Evolutionary conservation across 2,888 invertebrate species (phyloP).

Genomic region (Priapulus caudatus): DNA sequence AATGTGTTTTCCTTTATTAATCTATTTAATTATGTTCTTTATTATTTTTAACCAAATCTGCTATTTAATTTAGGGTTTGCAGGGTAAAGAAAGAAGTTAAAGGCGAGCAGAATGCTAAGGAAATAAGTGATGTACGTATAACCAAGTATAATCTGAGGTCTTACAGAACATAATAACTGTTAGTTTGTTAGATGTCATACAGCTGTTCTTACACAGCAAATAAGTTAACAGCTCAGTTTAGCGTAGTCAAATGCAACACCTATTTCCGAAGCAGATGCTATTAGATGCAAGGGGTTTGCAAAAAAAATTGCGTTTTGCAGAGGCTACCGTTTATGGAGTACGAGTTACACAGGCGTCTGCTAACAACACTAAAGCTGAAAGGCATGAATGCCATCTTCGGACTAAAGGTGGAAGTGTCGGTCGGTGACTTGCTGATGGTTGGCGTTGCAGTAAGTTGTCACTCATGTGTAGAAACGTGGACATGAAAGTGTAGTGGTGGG

Average conservation of each 20-base stretch:
- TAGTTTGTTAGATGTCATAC: neutral
- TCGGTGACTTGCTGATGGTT: slow-evolving; percentile 76
- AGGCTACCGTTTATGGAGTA: slow-evolving; percentile 89
- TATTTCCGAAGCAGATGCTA: too few relatives aligned
- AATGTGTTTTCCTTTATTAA: slow-evolving; percentile 9
- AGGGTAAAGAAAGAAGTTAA: slow-evolving; percentile 28
- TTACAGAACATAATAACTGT: slow-evolving; percentile 6
- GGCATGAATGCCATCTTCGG: slow-evolving; percentile 91
- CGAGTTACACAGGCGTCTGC: slow-evolving; percentile 75
- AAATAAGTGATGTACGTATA: slow-evolving; percentile 56
- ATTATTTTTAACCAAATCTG: slow-evolving; percentile 19
- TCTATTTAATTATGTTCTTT: slow-evolving; percentile 12
- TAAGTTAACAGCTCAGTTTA: too few relatives aligned
- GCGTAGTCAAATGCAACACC: too few relatives aligned
- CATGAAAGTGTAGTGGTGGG: too few relatives aligned
- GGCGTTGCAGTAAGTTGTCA: slow-evolving; percentile 57
- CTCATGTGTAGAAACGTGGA: neutral
- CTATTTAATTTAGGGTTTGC: slow-evolving; percentile 35
- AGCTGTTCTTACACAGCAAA: too few relatives aligned
- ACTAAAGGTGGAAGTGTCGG: slow-evolving; percentile 60
- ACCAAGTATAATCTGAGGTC: slow-evolving; percentile 6
- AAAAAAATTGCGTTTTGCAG: too few relatives aligned
- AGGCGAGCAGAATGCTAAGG: slow-evolving; percentile 50
- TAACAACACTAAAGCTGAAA: slow-evolving; percentile 79
- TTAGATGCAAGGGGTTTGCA: too few relatives aligned